These are phyloP conservation scores for Chelonus formosanus DNA, from an alignment of 2,888 invertebrate genomes.

Conservation along the genomic window DNA sequence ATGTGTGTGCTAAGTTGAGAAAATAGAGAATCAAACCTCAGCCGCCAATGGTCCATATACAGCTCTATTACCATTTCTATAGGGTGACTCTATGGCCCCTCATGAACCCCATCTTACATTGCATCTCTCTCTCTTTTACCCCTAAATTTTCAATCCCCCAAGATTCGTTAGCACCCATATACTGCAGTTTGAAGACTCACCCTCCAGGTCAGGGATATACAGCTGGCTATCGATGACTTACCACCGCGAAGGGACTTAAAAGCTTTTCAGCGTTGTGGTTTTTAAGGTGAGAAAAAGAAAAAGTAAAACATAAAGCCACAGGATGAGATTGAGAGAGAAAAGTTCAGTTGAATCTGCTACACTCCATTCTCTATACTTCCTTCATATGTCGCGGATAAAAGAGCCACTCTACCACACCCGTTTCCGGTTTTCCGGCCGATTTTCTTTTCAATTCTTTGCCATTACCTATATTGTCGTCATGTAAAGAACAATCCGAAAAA, in stretches of 20 bases:
- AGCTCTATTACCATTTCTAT: constrained; percentile 55
- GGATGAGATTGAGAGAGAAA: constrained; percentile 17
- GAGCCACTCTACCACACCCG: constrained; percentile 37
- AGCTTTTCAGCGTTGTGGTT: constrained; percentile 56
- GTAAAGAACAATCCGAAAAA: constrained; percentile 35
- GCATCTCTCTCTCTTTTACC: constrained; percentile 12
- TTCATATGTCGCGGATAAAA: constrained; percentile 31
- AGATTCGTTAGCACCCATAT: constrained; percentile 57
- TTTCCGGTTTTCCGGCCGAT: constrained; percentile 43
- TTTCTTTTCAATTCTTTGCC: constrained; percentile 35
- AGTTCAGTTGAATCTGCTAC: constrained; percentile 26
- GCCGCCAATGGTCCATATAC: constrained; percentile 47
- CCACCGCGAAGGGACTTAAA: constrained; percentile 48
- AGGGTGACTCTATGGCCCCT: constrained; percentile 32
- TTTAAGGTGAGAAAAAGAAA: constrained; percentile 45
- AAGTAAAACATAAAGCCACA: constrained; percentile 20
- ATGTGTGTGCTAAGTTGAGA: constrained; percentile 35
- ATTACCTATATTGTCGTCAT: constrained; percentile 34
- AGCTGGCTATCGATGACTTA: constrained; percentile 56
- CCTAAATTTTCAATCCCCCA: constrained; percentile 44
- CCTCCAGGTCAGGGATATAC: constrained; percentile 17
- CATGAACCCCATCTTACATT: constrained; percentile 15
- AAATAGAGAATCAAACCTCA: constrained; percentile 48
- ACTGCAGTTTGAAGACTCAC: constrained; percentile 44
- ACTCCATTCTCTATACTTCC: constrained; percentile 22